Conservation (phyloP, 2,888 invertebrate species). For the Catocala sponsa region DNA sequence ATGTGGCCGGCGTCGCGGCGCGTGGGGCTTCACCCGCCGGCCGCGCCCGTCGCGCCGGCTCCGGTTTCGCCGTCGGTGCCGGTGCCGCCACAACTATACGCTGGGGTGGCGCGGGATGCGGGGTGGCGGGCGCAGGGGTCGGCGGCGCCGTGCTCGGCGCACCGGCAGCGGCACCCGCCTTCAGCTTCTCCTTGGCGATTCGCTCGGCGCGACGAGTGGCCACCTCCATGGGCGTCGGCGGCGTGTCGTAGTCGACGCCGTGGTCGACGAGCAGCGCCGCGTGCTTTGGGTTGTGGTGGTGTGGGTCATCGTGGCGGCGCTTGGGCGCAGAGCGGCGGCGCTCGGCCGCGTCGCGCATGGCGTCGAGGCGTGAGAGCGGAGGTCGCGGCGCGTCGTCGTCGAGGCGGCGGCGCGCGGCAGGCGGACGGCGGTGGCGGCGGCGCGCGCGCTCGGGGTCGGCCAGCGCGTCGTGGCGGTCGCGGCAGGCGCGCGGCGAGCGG, state of each 20-base stretch:
- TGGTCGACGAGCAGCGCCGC: conserved; percentile 94
- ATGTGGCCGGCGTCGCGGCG: conserved; percentile 70
- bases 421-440: conserved; percentile 93
- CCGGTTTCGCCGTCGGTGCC: conserved; percentile 57
- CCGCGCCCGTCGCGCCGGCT: conserved; percentile 54
- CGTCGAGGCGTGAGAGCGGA: conserved; percentile 89
- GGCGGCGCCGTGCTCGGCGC: conserved; percentile 45
- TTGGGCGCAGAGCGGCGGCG: conserved; percentile 93
- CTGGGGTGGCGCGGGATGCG: conserved; percentile 70
- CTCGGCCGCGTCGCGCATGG: conserved; percentile 92
- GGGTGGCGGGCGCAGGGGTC: conserved; percentile 55
- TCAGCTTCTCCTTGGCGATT: conserved; percentile 94
- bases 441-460: conserved; percentile 96
- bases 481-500: conserved; percentile 97
- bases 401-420: conserved; percentile 91
- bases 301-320: conserved; percentile 91
- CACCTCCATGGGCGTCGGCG: conserved; percentile 94
- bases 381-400: conserved; percentile 86
- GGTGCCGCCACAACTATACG: conserved; percentile 64
- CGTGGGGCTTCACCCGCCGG: conserved; percentile 67
- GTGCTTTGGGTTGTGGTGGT: conserved; percentile 94
- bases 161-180: conserved; percentile 64
- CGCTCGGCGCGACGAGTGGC: conserved; percentile 94
- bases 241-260: conserved; percentile 95
- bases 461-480: conserved; percentile 95